Evolutionary conservation across 2,888 invertebrate genomes (phyloP), one percentile per base, ranked within the genome.

Genomic region (Macrosoma leucophasiata): DNA sequence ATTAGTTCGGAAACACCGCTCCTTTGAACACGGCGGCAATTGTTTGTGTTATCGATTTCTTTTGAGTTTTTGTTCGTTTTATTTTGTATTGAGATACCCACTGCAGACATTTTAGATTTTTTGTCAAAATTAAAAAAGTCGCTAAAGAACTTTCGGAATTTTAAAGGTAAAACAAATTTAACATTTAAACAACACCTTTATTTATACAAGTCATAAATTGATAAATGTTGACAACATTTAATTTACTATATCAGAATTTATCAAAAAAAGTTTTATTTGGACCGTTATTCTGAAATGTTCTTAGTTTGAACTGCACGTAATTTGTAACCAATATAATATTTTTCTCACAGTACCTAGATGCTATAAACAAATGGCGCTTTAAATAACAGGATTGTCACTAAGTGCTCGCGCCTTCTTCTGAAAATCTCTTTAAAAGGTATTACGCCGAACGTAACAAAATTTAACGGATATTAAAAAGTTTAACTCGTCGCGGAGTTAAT

Each of bases 391-490:
- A 48, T 60, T 55, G 46, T 48, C 47, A 30, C 39, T 47, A 47
- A 50, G 49, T 53, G 45, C 43, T 49, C 43, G 49, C 40, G 40
- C 27, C 35, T 50, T 55, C 54, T 46, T 48, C 41, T 32, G 39
- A 33, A 48, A 67, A 60, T 56, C 55, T 58, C 54, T 56, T 68
- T 72, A 67, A 72, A 77, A 65, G 67, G 73, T 59, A 76, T 75
- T 69, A 70, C 69, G 61, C 55, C 56, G 60, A 62, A 66, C 69
- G 71, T 81, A 79, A 82, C 81, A 63, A 73, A 78, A 84, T 84
- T 84, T 81, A 84, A 70, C 82, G 82, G 84, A 84, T 84, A 84
- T 82, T 84, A 84, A 82, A 84, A 84, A 84, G 82, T 84, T 84
- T 79, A 77, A 76, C 75, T 73, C 76, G 56, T 46, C 61, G 55